Conservation (phyloP, 2,113 vertebrate species). For the Meriones unguiculatus region DNA sequence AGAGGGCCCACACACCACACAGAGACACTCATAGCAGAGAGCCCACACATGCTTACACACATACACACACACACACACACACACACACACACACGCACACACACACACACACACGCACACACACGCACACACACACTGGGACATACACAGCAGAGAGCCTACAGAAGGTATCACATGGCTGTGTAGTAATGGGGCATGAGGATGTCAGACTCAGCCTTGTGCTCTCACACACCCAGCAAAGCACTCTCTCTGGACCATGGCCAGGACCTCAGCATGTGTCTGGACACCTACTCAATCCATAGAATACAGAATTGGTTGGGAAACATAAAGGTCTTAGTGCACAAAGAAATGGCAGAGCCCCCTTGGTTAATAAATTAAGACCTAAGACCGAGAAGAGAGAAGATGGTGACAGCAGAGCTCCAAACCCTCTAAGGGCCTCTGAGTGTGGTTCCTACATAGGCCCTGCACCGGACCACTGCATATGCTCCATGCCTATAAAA, state of each 20-base stretch:
- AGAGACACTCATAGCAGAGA: background rate
- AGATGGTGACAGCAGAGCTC: background rate
- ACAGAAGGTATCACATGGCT: background rate
- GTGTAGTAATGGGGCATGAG: background rate
- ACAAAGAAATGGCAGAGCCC: background rate
- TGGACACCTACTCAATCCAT: fast-evolving
- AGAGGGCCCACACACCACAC: background rate
- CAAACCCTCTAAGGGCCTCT: background rate
- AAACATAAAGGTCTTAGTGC: fast-evolving
- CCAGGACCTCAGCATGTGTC: background rate
- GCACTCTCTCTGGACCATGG: background rate
- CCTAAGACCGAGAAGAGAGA: background rate
- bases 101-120: fast-evolving
- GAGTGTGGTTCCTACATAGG: no score
- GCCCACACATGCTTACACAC: fast-evolving
- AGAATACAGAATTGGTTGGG: background rate
- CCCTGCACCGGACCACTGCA: fast-evolving
- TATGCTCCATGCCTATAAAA: fast-evolving
- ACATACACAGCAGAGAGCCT: background rate
- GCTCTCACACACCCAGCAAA: background rate
- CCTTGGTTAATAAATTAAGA: background rate
- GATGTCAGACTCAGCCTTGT: no score
- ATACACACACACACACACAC: fast-evolving
- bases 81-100: fast-evolving
- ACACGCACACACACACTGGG: background rate